Base-by-base conservation (phyloP, 2,113 vertebrate genomes). In the Chrysochloris asiatica region DNA sequence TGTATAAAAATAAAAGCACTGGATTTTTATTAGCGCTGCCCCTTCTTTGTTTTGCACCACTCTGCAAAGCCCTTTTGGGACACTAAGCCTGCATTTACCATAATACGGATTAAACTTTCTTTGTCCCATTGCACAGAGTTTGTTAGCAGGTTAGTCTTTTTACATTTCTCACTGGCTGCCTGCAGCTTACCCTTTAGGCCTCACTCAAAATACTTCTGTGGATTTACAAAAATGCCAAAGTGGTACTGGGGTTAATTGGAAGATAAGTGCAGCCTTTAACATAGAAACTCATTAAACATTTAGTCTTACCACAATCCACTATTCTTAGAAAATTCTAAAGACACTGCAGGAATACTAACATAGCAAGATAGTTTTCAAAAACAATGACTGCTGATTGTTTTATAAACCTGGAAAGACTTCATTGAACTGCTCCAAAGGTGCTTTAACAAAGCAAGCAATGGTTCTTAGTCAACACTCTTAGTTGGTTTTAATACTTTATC, bases 141-240 rank as follows among this genome's bases (percentile, higher is more conserved):
- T 99, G 98, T 98, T 98, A 99, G 98, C 98, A 98, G 98, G 98
- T 99, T 99, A 98, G 99, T 98, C 98, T 99, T 99, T 99, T 99
- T 98, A 98, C 98, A 98, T 98, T 98, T 97, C 98, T 98, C 98
- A 98, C 98, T 98, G 97, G 97, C 98, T 98, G 98, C 98, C 97
- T 97, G 97, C 98, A 98, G 98, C 98, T 99, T 99, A 98, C 98
- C 98, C 98, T 98, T 98, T 98, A 98, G 98, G 98, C 97, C 97
- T 98, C 97, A 98, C 98, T 96, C 96, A 98, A 98, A 98, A 98
- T 98, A 98, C 98, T 98, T 98, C 97, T 99, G 98, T 99, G 98
- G 98, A 98, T 99, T 99, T 99, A 99, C 98, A 98, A 98, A 98
- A 99, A 98, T 98, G 98, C 98, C 98, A 98, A 98, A 97, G 97